Conservation (phyloP, 2,113 vertebrate genomes). For the Colius striatus region DNA sequence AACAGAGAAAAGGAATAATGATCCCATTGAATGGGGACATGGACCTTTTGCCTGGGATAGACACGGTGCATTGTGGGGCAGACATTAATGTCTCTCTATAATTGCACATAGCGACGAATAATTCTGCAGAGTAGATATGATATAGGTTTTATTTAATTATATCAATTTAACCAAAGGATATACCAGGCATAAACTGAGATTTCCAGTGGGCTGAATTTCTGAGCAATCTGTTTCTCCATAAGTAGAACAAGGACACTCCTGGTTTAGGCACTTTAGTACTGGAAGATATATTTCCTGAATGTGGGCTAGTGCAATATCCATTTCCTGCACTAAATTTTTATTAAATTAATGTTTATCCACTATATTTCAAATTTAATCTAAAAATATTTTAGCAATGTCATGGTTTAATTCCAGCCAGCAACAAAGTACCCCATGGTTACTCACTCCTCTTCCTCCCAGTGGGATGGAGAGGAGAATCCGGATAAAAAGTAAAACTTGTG, state of each 20-base stretch:
- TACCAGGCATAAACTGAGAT: not conserved
- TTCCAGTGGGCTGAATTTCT: not conserved
- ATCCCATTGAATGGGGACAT: not conserved
- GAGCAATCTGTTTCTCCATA: not conserved
- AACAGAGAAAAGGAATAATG: not conserved
- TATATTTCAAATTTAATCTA: not conserved
- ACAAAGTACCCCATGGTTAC: too few species aligned
- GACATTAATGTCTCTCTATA: not conserved
- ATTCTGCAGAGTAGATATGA: not conserved
- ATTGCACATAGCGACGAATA: not conserved
- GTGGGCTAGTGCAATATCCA: not conserved
- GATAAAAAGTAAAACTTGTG: too few species aligned
- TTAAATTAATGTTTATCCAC: not conserved
- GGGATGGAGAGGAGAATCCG: too few species aligned
- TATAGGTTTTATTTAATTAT: not conserved
- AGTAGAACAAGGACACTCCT: not conserved
- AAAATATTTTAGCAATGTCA: not conserved
- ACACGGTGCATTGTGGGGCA: fast-evolving
- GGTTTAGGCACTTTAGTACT: not conserved
- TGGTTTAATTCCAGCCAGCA: too few species aligned
- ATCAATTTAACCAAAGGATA: not conserved
- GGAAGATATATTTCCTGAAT: not conserved
- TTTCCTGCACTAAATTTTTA: not conserved
- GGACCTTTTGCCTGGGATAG: not conserved
- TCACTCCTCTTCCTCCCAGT: too few species aligned